phyloP scores from a whole-genome alignment of 1,140 invertebrate genomes.

The Carposina sasakii region DNA sequence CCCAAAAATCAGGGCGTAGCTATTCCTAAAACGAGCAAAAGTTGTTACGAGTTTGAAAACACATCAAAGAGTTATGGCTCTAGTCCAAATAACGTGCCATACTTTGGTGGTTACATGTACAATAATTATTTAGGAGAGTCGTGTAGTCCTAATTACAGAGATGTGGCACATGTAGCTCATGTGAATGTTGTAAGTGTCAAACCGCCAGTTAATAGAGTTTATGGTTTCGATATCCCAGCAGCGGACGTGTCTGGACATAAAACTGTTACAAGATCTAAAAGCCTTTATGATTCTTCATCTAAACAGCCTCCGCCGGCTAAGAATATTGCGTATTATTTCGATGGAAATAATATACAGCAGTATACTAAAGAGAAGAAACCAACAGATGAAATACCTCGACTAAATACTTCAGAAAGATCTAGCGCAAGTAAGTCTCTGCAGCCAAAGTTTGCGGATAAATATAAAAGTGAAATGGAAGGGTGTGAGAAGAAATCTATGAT shows the following conservation, averaged over 20 bases:
- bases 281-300: constrained; percentile 62
- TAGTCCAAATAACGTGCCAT: constrained; percentile 72
- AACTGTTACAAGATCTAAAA: constrained; percentile 63
- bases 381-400: constrained; percentile 71
- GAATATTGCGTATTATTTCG: constrained; percentile 74
- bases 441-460: constrained; percentile 60
- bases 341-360: constrained; percentile 63
- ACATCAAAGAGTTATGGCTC: constrained; percentile 75
- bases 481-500: constrained; percentile 60
- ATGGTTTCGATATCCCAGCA: constrained; percentile 51
- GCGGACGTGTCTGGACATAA: constrained; percentile 53
- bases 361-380: constrained; percentile 52
- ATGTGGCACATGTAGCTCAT: not conserved
- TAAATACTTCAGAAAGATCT: constrained; percentile 70
- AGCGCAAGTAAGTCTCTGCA: constrained; percentile 66
- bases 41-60: constrained; percentile 71
- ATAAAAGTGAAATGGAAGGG: constrained; percentile 61
- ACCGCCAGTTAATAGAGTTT: constrained; percentile 44
- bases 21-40: constrained; percentile 63
- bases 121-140: constrained; percentile 58
- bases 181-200: constrained; percentile 26
- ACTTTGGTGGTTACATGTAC: constrained; percentile 62
- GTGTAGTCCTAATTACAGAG: constrained; percentile 39
- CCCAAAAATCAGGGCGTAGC: constrained; percentile 35
- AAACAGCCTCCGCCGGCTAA: constrained; percentile 58